Base-by-base conservation (phyloP, 2,797 vertebrate genomes). In the Sebastes vulpes region DNA sequence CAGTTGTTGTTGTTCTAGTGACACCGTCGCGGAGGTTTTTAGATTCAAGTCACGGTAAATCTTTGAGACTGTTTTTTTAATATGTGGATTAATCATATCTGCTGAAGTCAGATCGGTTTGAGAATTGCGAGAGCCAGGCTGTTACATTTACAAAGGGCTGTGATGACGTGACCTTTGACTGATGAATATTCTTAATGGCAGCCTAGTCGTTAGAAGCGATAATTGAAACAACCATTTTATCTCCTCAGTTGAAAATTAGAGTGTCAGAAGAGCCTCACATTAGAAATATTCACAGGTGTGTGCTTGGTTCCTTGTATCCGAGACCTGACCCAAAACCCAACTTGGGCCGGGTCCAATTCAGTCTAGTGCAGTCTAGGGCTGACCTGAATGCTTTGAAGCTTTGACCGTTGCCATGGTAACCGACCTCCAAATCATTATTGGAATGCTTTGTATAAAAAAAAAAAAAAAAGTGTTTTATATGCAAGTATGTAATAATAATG, bases 101-200 rank as follows among this genome's bases (percentile, higher is more conserved):
- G 38, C 11, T 48, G 16, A 67, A 73, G 52, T 53, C 21, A 42
- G 46, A 53, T 59, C 8, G 20, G 25, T 23, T 59, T 56, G 4
- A 52, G 6, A 20, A 23, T 20, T 7, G 21, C 20, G 38, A 73
- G 42, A 31, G 4, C 23, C 1, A 11, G 42, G 26, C 20, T 6
- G 16, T 29, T 50, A 26, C 29, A 50, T 75, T 69, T 42, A 65
- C 25, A 25, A 65, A 69, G 67, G 3, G 1, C 52, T 46, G 56
- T 3, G 65, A 71, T 50, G 20, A 82, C 23, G 25, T 53, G 54
- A 57, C 64, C 57, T 84, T 56, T 66, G 48, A 64, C 56, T 57
- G 52, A 64, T 67, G 46, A 11, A 21, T 64, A 76, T 20, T 60
- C 11, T 65, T 35, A 38, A 31, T 28, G 46, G 20, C 60, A 46